These are phyloP conservation scores for Oncorhynchus gorbuscha DNA, from an alignment of 2,113 vertebrate species.

Conservation along the genomic window DNA sequence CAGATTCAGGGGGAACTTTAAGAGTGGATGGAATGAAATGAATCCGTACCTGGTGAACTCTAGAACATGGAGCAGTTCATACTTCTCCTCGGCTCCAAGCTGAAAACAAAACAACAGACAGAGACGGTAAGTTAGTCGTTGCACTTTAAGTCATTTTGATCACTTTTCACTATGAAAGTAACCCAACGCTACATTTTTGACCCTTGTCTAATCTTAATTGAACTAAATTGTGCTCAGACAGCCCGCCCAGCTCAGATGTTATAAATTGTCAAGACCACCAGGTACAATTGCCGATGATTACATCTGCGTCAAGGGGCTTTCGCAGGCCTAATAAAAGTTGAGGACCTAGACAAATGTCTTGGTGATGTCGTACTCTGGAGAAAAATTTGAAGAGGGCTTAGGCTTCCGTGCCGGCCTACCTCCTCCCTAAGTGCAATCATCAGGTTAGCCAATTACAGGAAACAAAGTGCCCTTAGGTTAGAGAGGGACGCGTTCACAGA, in stretches of 20 bases:
- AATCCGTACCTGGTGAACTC: conserved; percentile 93
- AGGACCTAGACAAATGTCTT: conserved; percentile 34
- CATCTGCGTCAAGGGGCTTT: conserved; percentile 38
- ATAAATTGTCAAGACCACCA: conserved; percentile 47
- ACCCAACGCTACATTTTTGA: conserved; percentile 19
- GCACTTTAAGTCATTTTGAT: conserved; percentile 4
- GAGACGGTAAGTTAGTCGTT: conserved; percentile 14
- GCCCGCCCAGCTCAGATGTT: conserved; percentile 32
- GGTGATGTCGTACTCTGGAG: conserved; percentile 36
- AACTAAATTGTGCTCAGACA: conserved; percentile 50
- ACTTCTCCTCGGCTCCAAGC: conserved; percentile 88
- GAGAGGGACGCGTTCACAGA: conserved; percentile 21
- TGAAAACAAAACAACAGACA: conserved; percentile 53
- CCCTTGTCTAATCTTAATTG: conserved; percentile 51
- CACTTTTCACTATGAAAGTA: conserved; percentile 31
- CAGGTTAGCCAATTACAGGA: conserved; percentile 58
- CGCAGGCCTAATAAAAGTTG: conserved; percentile 53
- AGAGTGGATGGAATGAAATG: neutral
- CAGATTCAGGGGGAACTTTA: neutral
- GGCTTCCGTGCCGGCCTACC: conserved; percentile 6
- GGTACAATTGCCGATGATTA: conserved; percentile 56
- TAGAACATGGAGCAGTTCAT: conserved; percentile 91
- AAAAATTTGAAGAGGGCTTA: conserved; percentile 26
- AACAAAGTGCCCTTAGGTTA: conserved; percentile 33
- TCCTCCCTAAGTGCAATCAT: conserved; percentile 35